Percentiles rank a stretch among this genome's conserved stretches.
Evolutionary conservation across 2,113 vertebrate species (phyloP).

Genomic region (Calyptomena viridis): DNA sequence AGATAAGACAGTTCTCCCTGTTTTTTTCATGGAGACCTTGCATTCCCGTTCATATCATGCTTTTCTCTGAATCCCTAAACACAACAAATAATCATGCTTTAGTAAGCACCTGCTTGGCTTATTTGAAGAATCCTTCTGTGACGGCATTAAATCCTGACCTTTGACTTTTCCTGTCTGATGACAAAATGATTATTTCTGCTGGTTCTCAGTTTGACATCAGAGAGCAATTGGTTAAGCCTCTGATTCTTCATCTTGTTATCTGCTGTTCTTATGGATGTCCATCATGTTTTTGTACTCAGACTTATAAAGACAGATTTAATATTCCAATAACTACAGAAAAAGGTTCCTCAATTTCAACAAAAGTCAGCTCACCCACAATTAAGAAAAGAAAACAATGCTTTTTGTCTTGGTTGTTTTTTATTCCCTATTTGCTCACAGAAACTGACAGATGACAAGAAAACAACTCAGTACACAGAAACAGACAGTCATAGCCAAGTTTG

Average conservation of each 20-base stretch:
- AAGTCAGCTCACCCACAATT: neutral
- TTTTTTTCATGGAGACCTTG: neutral
- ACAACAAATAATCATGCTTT: conserved; percentile 64
- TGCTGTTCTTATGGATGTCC: neutral
- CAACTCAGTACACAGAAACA: neutral
- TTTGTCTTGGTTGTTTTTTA: neutral
- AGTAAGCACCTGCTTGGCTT: conserved; percentile 70
- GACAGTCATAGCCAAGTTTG: neutral
- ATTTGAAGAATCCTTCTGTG: conserved; percentile 52
- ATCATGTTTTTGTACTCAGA: conserved; percentile 26
- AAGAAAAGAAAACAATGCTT: accelerated
- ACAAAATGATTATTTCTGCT: conserved; percentile 72
- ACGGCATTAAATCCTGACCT: conserved; percentile 54
- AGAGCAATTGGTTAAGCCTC: conserved; percentile 68
- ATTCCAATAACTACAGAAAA: neutral
- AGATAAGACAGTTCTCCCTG: neutral
- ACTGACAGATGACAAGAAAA: neutral
- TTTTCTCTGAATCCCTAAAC: conserved; percentile 49
- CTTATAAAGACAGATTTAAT: conserved; percentile 54
- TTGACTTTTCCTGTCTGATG: conserved; percentile 67
- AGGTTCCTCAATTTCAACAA: neutral
- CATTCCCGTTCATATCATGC: neutral
- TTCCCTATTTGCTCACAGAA: accelerated
- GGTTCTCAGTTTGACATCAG: conserved; percentile 65
- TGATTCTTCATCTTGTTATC: conserved; percentile 48